Conservation (phyloP, 2,113 vertebrate genomes). For the Sinocyclocheilus anshuiensis region DNA sequence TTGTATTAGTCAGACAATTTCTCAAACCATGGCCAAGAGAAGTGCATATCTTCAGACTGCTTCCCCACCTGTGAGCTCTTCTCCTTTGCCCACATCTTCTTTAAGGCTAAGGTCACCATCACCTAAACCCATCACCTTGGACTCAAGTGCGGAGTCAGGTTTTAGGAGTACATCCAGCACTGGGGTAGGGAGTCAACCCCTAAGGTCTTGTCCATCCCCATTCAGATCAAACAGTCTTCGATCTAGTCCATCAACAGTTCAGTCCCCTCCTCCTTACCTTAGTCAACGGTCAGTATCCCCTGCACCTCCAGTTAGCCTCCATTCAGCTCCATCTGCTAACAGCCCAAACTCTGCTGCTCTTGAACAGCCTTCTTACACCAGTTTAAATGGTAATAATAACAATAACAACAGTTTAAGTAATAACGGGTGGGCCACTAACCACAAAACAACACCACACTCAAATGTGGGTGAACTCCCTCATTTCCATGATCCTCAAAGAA, state of each 20-base stretch:
- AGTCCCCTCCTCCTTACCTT: constrained; percentile 46
- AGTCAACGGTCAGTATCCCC: constrained; percentile 46
- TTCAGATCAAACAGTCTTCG: constrained; percentile 46
- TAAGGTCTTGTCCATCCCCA: constrained; percentile 48
- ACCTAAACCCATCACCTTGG: constrained; percentile 52
- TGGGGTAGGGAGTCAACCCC: constrained; percentile 54
- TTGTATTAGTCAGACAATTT: constrained; percentile 84
- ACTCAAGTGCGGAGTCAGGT: constrained; percentile 2
- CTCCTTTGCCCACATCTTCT: constrained; percentile 38
- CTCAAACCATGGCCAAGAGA: constrained; percentile 78
- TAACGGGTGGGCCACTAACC: constrained; percentile 37
- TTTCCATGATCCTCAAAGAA: constrained; percentile 58
- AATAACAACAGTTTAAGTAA: constrained; percentile 51
- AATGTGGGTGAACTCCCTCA: constrained; percentile 19
- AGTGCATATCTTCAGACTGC: constrained; percentile 43
- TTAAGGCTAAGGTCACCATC: constrained; percentile 60
- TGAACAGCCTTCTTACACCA: constrained; percentile 35
- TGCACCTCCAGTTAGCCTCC: constrained; percentile 36
- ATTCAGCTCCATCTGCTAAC: constrained; percentile 19
- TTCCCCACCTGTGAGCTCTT: constrained; percentile 8
- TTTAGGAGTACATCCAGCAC: not conserved
- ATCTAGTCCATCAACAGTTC: constrained; percentile 53
- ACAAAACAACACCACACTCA: constrained; percentile 41
- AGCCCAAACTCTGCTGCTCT: constrained; percentile 37
- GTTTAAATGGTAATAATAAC: constrained; percentile 64